Evolutionary conservation across 2,113 vertebrate genomes (phyloP).

Genomic region (Cettia cetti): DNA sequence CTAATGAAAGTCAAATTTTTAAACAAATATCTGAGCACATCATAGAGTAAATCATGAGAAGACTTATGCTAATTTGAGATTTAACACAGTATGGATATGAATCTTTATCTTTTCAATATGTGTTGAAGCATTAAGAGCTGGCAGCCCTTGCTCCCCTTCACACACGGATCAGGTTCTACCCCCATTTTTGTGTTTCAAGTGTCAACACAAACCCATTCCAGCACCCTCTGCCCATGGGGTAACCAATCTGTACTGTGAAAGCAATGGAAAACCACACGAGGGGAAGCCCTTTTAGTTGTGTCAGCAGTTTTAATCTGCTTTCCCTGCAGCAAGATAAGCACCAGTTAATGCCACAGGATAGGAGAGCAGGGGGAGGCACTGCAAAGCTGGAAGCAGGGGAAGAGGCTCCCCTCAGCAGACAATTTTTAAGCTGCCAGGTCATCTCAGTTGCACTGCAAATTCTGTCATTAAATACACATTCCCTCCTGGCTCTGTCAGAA

Average conservation of each 20-base stretch:
- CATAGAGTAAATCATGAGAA: neutral
- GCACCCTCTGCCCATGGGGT: neutral
- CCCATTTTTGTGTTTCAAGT: neutral
- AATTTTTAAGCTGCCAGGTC: neutral
- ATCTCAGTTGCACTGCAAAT: neutral
- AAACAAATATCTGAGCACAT: neutral
- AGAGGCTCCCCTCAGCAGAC: neutral
- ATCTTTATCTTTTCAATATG: neutral
- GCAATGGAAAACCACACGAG: neutral
- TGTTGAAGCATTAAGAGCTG: neutral
- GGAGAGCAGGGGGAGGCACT: neutral
- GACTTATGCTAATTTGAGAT: neutral
- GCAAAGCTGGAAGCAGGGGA: neutral
- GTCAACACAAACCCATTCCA: rapidly evolving
- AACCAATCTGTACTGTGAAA: neutral
- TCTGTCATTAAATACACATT: neutral
- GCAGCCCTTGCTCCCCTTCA: neutral
- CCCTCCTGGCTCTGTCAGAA: neutral
- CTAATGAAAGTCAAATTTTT: neutral
- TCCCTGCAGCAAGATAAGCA: neutral
- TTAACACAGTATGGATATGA: neutral
- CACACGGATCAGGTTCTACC: neutral
- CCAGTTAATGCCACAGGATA: neutral
- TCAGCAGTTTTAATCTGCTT: neutral
- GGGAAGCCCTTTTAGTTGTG: neutral